A percentile compares a stretch with the other conserved stretches of the same genome.
Evolutionary conservation across 2,113 vertebrate genomes (phyloP).

Genomic region (Clinocottus analis): DNA sequence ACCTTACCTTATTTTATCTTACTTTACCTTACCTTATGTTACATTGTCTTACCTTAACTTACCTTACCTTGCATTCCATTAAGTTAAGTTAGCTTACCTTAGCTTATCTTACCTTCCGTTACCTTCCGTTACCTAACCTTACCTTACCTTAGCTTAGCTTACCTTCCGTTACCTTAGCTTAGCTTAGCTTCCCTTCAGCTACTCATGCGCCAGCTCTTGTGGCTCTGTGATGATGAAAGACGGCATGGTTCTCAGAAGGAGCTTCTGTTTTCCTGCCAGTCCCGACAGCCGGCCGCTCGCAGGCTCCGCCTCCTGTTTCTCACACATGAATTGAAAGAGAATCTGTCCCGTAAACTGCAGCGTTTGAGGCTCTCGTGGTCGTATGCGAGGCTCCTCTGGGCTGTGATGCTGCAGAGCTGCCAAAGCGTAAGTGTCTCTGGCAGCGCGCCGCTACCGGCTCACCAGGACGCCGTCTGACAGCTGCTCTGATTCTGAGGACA

Average conservation of each 20-base stretch:
- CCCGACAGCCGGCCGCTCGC: neutral
- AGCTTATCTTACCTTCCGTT: too few relatives aligned
- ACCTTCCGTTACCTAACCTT: too few relatives aligned
- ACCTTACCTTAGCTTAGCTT: too few relatives aligned
- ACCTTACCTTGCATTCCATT: too few relatives aligned
- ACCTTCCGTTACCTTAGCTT: too few relatives aligned
- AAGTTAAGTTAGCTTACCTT: too few relatives aligned
- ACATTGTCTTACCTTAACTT: too few relatives aligned
- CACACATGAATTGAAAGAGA: conserved; percentile 14
- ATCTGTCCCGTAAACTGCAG: conserved; percentile 14
- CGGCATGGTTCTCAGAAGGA: neutral
- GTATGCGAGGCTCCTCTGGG: conserved; percentile 20
- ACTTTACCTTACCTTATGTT: too few relatives aligned
- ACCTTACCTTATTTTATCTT: too few relatives aligned
- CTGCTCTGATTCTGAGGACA: conserved; percentile 39
- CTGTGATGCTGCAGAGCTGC: conserved; percentile 49
- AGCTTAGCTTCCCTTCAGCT: too few relatives aligned
- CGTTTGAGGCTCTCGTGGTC: conserved; percentile 1
- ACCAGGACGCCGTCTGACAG: conserved; percentile 60
- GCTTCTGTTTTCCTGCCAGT: neutral
- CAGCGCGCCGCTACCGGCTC: conserved; percentile 32
- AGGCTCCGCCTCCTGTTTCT: neutral
- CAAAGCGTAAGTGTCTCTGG: conserved; percentile 60
- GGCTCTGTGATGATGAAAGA: neutral
- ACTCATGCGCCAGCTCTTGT: too few relatives aligned